Conservation (phyloP, 92 coral and sea anemone species). For the Isaurus tuberculatus region DNA sequence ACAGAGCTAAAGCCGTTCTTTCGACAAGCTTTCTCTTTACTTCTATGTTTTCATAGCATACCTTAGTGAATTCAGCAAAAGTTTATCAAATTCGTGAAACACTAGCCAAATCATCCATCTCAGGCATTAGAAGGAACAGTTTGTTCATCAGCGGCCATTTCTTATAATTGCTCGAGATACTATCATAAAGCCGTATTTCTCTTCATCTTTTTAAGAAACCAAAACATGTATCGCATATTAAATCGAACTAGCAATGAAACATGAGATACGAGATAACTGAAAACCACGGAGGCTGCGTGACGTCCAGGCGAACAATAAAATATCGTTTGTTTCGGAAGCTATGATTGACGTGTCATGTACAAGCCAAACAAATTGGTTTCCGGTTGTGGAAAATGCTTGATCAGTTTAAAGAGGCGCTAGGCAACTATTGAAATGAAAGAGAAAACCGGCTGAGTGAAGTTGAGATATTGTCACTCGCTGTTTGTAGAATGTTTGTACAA, state of each 20-base stretch:
- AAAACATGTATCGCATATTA: conserved; percentile 22
- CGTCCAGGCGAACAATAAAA: conserved; percentile 34
- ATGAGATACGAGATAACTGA: conserved; percentile 22
- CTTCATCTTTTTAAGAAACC: background rate
- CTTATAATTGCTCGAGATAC: background rate
- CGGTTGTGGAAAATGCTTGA: conserved; percentile 1
- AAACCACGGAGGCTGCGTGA: conserved; percentile 23
- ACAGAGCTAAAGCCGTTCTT: background rate
- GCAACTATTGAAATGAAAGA: background rate
- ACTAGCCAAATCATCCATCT: background rate
- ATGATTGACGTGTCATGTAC: conserved; percentile 32
- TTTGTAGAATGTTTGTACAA: background rate
- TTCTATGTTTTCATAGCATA: conserved; percentile 4
- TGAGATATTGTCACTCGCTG: background rate
- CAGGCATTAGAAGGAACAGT: background rate
- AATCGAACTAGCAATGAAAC: conserved; percentile 28
- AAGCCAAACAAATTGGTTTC: conserved; percentile 8
- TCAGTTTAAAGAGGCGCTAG: background rate
- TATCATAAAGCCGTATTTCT: conserved; percentile 8
- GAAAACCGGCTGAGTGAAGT: background rate
- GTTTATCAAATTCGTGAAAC: background rate
- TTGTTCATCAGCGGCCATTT: conserved; percentile 11
- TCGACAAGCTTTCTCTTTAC: background rate
- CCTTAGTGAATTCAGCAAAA: background rate
- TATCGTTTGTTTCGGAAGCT: background rate